Evolutionary conservation across 2,797 vertebrate genomes (phyloP).

Genomic region (Danio albolineatus): DNA sequence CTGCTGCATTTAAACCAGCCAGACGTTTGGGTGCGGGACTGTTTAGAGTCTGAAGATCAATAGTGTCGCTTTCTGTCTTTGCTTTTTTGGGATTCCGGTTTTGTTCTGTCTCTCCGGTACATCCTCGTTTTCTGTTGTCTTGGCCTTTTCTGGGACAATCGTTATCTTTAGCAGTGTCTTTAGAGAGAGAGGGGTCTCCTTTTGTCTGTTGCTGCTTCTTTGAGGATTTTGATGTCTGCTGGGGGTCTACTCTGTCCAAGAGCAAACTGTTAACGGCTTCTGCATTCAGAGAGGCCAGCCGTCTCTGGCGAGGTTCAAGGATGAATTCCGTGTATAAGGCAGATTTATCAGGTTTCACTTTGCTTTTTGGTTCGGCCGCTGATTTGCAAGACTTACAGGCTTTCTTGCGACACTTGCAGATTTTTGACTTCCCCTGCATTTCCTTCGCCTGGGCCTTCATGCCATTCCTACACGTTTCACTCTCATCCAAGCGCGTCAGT

Average conservation of each 20-base stretch:
- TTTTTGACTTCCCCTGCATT: conserved; percentile 73
- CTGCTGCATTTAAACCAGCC: conserved; percentile 93
- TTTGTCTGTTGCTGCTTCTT: conserved; percentile 74
- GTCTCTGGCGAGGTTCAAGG: conserved; percentile 87
- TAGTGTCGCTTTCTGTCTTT: conserved; percentile 61
- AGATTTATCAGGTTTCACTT: conserved; percentile 65
- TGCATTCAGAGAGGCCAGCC: conserved; percentile 93
- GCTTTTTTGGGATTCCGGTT: conserved; percentile 67
- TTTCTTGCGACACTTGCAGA: conserved; percentile 68
- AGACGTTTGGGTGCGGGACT: conserved; percentile 88
- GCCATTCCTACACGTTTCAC: conserved; percentile 56
- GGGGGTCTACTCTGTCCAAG: conserved; percentile 82
- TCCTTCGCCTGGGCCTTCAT: conserved; percentile 65
- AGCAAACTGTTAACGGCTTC: conserved; percentile 96
- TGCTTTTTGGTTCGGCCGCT: conserved; percentile 76
- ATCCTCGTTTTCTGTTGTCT: conserved; percentile 54
- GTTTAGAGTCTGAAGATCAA: conserved; percentile 76
- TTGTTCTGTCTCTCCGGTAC: conserved; percentile 21
- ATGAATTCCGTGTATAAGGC: conserved; percentile 65
- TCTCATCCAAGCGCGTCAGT: conserved; percentile 91
- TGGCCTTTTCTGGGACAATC: conserved; percentile 71
- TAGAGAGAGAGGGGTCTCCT: conserved; percentile 65
- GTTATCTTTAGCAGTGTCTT: conserved; percentile 61
- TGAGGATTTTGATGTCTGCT: conserved; percentile 60
- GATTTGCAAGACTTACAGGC: conserved; percentile 63